Conservation (phyloP, 2,888 invertebrate species). For the Yponomeuta malinellus region DNA sequence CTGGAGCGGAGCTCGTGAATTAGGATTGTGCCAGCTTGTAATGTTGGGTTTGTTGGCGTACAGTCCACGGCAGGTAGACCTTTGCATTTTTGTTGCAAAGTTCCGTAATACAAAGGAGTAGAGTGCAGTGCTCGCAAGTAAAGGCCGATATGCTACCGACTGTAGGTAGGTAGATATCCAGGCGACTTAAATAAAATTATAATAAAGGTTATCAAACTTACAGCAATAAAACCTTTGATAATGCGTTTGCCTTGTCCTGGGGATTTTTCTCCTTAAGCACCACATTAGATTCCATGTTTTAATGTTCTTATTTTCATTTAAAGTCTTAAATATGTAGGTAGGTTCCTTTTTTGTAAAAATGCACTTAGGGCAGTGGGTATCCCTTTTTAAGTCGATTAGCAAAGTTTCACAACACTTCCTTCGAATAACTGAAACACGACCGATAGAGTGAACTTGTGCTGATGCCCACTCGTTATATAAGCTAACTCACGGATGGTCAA, state of each 20-base stretch:
- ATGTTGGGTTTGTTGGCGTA: too few relatives aligned
- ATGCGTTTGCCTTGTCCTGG: conserved; percentile 71
- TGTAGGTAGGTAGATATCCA: neutral
- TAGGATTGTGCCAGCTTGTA: too few relatives aligned
- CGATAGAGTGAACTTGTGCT: neutral
- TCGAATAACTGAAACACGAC: conserved; percentile 12
- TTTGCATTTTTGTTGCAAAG: too few relatives aligned
- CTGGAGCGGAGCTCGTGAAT: too few relatives aligned
- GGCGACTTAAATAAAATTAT: neutral
- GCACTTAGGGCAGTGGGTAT: neutral
- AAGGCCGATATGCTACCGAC: neutral
- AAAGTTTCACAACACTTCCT: neutral
- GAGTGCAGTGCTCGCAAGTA: neutral
- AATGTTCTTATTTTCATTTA: conserved; percentile 5
- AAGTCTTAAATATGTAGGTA: too few relatives aligned
- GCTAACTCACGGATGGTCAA: neutral
- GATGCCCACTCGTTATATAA: neutral
- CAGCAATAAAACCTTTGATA: conserved; percentile 79
- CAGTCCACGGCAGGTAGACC: too few relatives aligned
- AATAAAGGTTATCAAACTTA: conserved; percentile 55
- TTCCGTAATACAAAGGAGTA: neutral
- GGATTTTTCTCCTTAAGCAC: conserved; percentile 78
- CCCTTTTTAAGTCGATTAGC: neutral
- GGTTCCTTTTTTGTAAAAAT: too few relatives aligned
- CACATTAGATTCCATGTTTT: conserved; percentile 77